phyloP scores from a whole-genome alignment of 1,140 invertebrate species.

The Agraylea sexmaculata region DNA sequence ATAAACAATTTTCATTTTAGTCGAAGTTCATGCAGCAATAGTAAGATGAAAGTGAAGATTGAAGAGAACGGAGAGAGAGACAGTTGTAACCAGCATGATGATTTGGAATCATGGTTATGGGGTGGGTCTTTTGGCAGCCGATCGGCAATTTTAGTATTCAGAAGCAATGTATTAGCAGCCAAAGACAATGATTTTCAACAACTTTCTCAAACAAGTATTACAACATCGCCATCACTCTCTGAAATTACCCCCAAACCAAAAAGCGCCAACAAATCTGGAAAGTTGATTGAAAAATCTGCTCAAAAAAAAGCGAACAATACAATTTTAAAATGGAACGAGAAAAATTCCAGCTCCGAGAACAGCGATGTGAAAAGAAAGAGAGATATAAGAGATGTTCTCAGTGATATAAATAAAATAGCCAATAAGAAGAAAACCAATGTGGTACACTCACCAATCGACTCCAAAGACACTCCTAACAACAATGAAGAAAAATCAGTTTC shows the following conservation, averaged over 20 bases:
- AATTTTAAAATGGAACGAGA: constrained; percentile 7
- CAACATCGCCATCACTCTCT: background rate
- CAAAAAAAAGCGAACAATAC: constrained; percentile 2
- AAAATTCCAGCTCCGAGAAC: constrained; percentile 9
- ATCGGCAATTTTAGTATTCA: constrained; percentile 41
- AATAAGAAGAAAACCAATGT: constrained; percentile 35
- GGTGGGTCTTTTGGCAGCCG: constrained; percentile 41
- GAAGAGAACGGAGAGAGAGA: constrained; percentile 9
- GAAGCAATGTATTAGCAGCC: constrained; percentile 42
- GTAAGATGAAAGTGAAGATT: constrained; percentile 18
- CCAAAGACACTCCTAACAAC: background rate
- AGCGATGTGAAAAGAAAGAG: constrained; percentile 27
- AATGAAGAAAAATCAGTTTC: background rate
- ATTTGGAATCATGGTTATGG: constrained; percentile 33
- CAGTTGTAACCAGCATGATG: constrained; percentile 3
- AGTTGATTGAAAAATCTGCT: background rate
- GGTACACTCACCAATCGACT: constrained; percentile 21
- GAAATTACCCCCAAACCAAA: background rate
- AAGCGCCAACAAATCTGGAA: background rate
- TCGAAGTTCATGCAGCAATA: constrained; percentile 1
- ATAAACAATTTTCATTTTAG: constrained; percentile 8
- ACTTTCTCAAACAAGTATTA: background rate
- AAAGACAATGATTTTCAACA: constrained; percentile 12
- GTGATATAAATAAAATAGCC: constrained; percentile 36
- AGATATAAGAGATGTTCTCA: constrained; percentile 37